phyloP scores from a whole-genome alignment of 2,113 vertebrate genomes.

The Semicossyphus pulcher region DNA sequence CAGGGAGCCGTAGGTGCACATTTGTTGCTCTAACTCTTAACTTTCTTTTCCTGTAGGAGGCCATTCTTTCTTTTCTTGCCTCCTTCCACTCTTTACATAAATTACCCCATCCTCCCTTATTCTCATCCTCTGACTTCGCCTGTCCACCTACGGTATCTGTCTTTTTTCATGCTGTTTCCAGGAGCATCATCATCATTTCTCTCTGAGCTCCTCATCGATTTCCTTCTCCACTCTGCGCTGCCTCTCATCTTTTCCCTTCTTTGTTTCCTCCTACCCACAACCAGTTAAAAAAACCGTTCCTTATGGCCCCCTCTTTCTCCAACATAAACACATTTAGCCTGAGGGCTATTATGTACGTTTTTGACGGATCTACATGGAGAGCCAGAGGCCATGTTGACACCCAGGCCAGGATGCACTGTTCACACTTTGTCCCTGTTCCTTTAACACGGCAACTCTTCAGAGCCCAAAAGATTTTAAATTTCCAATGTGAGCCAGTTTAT shows the following conservation, averaged over 20 bases:
- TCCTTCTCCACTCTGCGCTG: slow-evolving; percentile 31
- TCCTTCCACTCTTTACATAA: slow-evolving; percentile 42
- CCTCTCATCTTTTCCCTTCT: slow-evolving; percentile 39
- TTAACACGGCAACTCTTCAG: slow-evolving; percentile 28
- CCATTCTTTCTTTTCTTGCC: slow-evolving; percentile 12
- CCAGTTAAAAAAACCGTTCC: slow-evolving; percentile 48
- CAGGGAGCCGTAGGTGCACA: slow-evolving; percentile 7
- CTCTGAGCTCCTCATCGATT: slow-evolving; percentile 58
- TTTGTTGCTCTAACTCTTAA: not conserved
- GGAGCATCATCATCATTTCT: slow-evolving; percentile 45
- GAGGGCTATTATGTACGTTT: slow-evolving; percentile 51
- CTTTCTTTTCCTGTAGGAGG: slow-evolving; percentile 12
- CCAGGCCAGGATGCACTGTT: slow-evolving; percentile 41
- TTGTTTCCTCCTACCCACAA: slow-evolving; percentile 42
- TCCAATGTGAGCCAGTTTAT: not conserved
- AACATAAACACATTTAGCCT: slow-evolving; percentile 56
- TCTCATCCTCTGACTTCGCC: slow-evolving; percentile 34
- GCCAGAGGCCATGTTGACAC: slow-evolving; percentile 62
- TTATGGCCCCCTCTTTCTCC: slow-evolving; percentile 14
- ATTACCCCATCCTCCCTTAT: slow-evolving; percentile 27
- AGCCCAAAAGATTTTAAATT: slow-evolving; percentile 19
- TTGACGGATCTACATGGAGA: slow-evolving; percentile 50
- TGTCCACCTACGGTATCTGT: slow-evolving; percentile 39
- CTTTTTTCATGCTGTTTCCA: slow-evolving; percentile 42
- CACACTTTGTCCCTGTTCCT: slow-evolving; percentile 3